Conservation (phyloP, 2,113 vertebrate species). For the Plecotus auritus region DNA sequence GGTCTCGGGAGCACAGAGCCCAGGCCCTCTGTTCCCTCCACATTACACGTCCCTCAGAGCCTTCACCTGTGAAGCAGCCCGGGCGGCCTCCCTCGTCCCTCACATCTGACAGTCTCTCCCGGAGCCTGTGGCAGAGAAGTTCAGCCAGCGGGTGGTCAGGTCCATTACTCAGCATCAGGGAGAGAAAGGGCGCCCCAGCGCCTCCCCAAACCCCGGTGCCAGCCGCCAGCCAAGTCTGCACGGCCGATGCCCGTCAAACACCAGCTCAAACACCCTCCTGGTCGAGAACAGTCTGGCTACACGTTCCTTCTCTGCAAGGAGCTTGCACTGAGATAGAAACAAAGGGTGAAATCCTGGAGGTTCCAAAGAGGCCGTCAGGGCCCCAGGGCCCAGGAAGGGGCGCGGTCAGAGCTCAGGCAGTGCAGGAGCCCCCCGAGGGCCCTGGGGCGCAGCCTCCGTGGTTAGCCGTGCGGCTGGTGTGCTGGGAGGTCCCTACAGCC, state of each 20-base stretch:
- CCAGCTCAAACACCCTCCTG: no score
- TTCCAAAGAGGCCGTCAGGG: not conserved
- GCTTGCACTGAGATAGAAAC: not conserved
- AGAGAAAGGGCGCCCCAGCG: not conserved
- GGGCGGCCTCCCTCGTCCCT: not conserved
- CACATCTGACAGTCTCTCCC: not conserved
- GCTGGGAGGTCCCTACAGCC: not conserved
- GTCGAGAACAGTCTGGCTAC: not conserved
- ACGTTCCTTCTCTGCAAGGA: not conserved
- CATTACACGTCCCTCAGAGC: slow-evolving; percentile 38
- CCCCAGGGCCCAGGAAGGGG: not conserved
- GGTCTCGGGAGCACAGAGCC: not conserved
- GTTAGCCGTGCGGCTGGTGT: no score
- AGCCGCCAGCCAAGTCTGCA: no score
- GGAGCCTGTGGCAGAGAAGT: not conserved
- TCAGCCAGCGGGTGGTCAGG: not conserved
- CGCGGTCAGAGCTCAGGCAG: not conserved
- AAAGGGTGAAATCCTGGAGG: not conserved
- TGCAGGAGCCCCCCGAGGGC: no score
- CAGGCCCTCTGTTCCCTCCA: not conserved
- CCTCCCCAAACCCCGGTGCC: no score
- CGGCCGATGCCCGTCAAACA: no score
- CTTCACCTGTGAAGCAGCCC: not conserved
- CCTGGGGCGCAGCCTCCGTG: no score
- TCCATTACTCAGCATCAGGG: not conserved